phyloP scores from a whole-genome alignment of 2,113 vertebrate genomes.

The Tetraodon nigroviridis region DNA sequence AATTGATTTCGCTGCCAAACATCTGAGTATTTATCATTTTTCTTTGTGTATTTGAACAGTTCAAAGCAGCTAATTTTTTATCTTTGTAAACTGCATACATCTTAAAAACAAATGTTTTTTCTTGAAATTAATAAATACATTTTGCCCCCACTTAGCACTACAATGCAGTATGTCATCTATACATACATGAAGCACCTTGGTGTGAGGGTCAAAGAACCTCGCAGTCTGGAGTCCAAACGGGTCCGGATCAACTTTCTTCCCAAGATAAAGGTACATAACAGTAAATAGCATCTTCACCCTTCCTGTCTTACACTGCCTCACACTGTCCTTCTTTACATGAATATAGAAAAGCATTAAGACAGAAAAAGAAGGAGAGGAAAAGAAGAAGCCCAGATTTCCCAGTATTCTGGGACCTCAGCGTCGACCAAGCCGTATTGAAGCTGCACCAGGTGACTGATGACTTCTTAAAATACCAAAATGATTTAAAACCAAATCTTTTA shows the following conservation, averaged over 20 bases:
- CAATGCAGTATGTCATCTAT: conserved; percentile 88
- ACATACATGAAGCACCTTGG: conserved; percentile 94
- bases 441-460: conserved; percentile 78
- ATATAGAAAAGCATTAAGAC: conserved; percentile 88
- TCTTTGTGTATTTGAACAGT: no score
- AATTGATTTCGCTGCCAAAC: not conserved
- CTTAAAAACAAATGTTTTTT: not conserved
- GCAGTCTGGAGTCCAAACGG: conserved; percentile 87
- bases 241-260: conserved; percentile 87
- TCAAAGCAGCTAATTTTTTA: no score
- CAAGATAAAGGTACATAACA: conserved; percentile 83
- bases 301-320: not conserved
- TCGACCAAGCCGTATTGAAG: conserved; percentile 84
- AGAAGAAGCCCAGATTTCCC: conserved; percentile 87
- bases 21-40: not conserved
- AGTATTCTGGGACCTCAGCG: conserved; percentile 87
- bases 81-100: no score
- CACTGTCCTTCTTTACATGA: conserved; percentile 20
- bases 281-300: not conserved
- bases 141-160: conserved; percentile 71
- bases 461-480: not conserved
- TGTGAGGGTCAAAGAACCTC: conserved; percentile 90
- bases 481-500: not conserved
- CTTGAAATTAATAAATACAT: not conserved
- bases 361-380: conserved; percentile 92